Conservation (phyloP, 2,113 vertebrate genomes). For the Lynx canadensis region DNA sequence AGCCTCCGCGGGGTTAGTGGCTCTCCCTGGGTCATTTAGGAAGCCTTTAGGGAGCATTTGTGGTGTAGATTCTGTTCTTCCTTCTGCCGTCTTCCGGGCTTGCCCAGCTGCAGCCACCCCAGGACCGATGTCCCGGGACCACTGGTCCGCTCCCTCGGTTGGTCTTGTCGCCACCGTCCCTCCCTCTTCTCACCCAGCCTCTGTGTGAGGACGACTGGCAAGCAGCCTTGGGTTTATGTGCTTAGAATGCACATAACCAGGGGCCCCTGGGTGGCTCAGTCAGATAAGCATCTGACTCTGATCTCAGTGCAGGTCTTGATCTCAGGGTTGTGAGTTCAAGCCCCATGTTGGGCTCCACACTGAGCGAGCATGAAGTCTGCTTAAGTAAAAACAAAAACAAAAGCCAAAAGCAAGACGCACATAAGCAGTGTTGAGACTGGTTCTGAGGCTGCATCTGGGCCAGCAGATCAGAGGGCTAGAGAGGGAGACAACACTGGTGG, state of each 20-base stretch:
- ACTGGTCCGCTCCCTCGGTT: rapidly evolving
- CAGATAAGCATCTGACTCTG: too few relatives aligned
- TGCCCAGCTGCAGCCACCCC: not conserved
- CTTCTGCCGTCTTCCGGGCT: not conserved
- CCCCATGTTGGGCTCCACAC: too few relatives aligned
- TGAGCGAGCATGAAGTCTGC: too few relatives aligned
- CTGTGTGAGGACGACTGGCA: not conserved
- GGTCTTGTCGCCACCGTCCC: rapidly evolving
- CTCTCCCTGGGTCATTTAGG: not conserved
- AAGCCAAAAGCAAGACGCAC: not conserved
- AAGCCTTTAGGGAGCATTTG: too few relatives aligned
- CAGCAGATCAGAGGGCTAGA: rapidly evolving
- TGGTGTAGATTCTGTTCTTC: not conserved
- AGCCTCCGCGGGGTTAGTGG: not conserved
- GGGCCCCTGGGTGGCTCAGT: too few relatives aligned
- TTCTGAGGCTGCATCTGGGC: not conserved
- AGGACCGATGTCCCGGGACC: not conserved
- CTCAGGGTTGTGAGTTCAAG: too few relatives aligned
- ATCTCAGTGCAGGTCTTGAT: too few relatives aligned
- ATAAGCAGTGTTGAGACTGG: not conserved
- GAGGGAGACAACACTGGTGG: rapidly evolving
- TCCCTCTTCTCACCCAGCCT: not conserved
- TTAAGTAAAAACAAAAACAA: too few relatives aligned
- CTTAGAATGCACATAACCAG: not conserved
- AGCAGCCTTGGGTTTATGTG: rapidly evolving